Base-by-base conservation (phyloP, 2,113 vertebrate genomes). In the Syngnathus floridae region DNA sequence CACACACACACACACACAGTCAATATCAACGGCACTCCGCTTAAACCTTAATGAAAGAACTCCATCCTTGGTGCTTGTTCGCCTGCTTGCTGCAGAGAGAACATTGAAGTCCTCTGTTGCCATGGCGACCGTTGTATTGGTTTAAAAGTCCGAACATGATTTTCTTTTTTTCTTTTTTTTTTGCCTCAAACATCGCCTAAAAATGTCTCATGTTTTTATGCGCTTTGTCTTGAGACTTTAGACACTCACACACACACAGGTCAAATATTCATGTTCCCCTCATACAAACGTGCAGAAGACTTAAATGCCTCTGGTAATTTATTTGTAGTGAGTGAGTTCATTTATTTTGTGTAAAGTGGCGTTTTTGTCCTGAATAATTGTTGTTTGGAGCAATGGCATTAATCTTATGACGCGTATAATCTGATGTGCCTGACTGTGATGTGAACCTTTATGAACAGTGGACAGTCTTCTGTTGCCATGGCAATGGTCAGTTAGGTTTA, bases 81-180 rank as follows among this genome's bases (percentile, higher is more conserved):
- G 65, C 65, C 35, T 62, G 66, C 65, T 79, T 62, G n/a, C 64
- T 7, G 38, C 79, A 67, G 69, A 75, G 74, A 74, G 64, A 85
- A 65, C 64, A 82, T 83, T 65, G 77, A 66, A 66, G 37, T 77
- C 77, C 59, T 71, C 64, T 82, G 90, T 89, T 91, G 81, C 87
- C 82, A 88, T 87, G 84, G 87, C 75, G 74, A 89, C 82, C 55
- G 40, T 69, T 73, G 67, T 71, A 72, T 74, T 59, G 67, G 46
- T 73, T 35, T 75, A 65, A 49, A 54, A 62, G 43, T 72, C 75
- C 70, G 80, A 65, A 52, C 60, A 48, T 52, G 37, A 58, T 80
- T 76, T 63, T 66, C 74, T 67, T 83, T 57, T 78, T 74, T 63
- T 66, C 73, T 66, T 84, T 73, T 49, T 58, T n/a, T 59, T 31